Base-by-base conservation (phyloP, 2,888 invertebrate species). In the Brachyptera risi region DNA sequence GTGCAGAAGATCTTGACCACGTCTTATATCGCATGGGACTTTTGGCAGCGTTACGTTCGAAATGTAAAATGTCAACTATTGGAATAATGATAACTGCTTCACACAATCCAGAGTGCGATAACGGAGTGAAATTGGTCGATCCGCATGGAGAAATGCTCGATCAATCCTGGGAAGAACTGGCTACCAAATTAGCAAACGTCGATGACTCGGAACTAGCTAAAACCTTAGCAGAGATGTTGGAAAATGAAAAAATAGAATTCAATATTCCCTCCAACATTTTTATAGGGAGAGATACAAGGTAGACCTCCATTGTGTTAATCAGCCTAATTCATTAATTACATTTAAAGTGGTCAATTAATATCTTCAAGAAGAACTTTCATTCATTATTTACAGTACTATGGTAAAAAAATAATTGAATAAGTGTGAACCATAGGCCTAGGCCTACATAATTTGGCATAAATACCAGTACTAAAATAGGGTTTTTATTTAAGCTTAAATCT, bases 81-180 rank as follows among this genome's bases (percentile, higher is more conserved):
- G 99, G 99, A 42, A 83, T 97, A n/a, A 97, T 99, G 97, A 93
- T 99, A 63, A 99, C 99, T 0, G 99, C 99, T 0, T 98, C 98
- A 0, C 99, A 99, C 74, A 99, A 99, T 77, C 88, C 96, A 44
- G 95, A 90, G 73, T 87, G 87, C 0, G 98, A 98, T 73, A 98
- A 98, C 75, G 98, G 98, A 1, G 91, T 96, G 1, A 99, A 99
- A 75, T 77, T 99, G 50, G 86, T 99, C 47, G 98, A 99, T 76
- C 96, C 96, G 1, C 83, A 83, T 67, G 99, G 99, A 0, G 97
- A 97, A 77, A 99, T 99, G 99, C 75, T 99, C 69, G 92, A 94
- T 67, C 79, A 84, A 62, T 84, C 85, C 63, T 99, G 98, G 98
- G 99, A 99, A 76, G 78, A 75, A 59, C 83, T 90, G 70, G 96